Base-by-base conservation (phyloP, 1,140 invertebrate genomes). In the Andricus grossulariae region DNA sequence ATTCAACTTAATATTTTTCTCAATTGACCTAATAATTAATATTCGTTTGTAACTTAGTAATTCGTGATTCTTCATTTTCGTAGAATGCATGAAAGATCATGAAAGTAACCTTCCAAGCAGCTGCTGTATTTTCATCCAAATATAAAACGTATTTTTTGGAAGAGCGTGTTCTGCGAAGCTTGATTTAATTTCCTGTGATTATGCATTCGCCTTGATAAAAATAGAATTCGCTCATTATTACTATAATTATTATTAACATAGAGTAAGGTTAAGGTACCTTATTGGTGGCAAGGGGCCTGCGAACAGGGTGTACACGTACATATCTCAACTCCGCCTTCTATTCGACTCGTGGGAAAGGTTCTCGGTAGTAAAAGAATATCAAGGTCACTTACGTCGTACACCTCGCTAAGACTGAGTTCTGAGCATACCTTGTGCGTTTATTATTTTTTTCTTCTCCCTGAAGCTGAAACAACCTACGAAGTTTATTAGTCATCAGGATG, bases 341-440 rank as follows among this genome's bases (percentile, higher is more conserved):
- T 79, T 79, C 52, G 54, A 78, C 76, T 80, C 78, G 73, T 75
- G 80, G 78, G 80, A 83, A 78, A 82, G 77, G 78, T 84, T 84
- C 81, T 81, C 79, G 78, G 71, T 76, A 79, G 83, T 81, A 81
- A 82, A 82, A 81, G 76, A 82, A 84, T 84, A 81, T 82, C 83
- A 84, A 84, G 83, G 83, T 80, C 82, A 55, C 73, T 76, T 81
- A 52, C 82, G 76, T 83, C 76, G 78, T 75, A 80, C 78, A 79
- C 82, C 76, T 66, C 25, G 60, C 60, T 39, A 66, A 66, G 60
- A 39, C 25, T 66, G 25, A 39, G 25, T 39, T 76, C 78, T 76
- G 78, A 81, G 78, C 82, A 80, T 80, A 73, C 78, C 82, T 83
- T 78, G 73, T 75, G 52, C 55, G 76, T 70, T 45, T 32, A 32